Conservation (phyloP, 2,888 invertebrate species). For the Monochamus alternatus region DNA sequence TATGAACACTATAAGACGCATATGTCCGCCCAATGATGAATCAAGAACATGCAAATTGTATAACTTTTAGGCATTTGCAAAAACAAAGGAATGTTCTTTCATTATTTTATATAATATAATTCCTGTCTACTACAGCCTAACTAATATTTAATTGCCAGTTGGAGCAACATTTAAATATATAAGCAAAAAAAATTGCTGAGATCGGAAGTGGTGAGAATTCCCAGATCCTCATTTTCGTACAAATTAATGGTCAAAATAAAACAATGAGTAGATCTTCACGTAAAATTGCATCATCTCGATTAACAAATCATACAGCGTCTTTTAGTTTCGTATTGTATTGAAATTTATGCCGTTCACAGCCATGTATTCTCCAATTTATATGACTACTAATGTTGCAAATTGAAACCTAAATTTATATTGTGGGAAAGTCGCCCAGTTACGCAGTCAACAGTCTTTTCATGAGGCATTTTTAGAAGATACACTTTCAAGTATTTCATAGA, state of each 20-base stretch:
- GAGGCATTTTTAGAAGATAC: no score
- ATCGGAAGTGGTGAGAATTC: constrained; percentile 15
- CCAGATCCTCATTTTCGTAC: constrained; percentile 22
- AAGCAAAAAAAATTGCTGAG: constrained; percentile 15
- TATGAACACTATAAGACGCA: no score
- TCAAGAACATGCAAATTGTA: no score
- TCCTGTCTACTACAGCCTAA: not conserved
- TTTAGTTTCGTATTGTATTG: constrained; percentile 7
- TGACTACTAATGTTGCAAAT: constrained; percentile 6
- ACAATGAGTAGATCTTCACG: constrained; percentile 29
- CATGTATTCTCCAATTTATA: constrained; percentile 19
- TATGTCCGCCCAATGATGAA: no score
- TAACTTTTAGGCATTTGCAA: no score
- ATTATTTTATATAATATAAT: not conserved
- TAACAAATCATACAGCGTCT: constrained; percentile 23
- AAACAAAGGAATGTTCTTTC: no score
- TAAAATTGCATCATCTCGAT: constrained; percentile 24
- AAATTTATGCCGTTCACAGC: constrained; percentile 27
- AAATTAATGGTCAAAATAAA: constrained; percentile 20
- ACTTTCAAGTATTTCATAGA: no score
- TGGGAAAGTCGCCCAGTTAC: constrained; percentile 8
- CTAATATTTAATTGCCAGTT: constrained; percentile 12
- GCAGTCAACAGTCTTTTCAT: not conserved
- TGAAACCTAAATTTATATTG: constrained; percentile 2
- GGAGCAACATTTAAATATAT: not conserved